Evolutionary conservation across 2,797 vertebrate species (phyloP), one percentile per base, ranked within the genome.

Genomic region (Bucorvus abyssinicus): DNA sequence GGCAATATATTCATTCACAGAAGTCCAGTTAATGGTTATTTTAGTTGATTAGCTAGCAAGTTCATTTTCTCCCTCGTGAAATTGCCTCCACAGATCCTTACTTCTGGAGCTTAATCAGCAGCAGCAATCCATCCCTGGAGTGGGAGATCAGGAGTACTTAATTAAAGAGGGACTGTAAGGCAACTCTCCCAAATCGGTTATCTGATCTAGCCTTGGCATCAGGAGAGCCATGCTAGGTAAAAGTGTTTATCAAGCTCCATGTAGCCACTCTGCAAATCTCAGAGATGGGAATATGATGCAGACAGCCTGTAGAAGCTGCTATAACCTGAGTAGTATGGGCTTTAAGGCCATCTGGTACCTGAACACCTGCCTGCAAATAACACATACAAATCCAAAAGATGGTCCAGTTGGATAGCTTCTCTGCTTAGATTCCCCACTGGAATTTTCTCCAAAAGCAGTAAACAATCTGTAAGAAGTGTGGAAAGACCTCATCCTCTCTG

Each of bases 321-420:
- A 93, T 96, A 96, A 96, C 95, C 94, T 95, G 96, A 90, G 96
- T 95, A 97, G 93, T 96, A 68, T 95, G 92, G 95, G 95, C 89
- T 97, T 96, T 96, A 95, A 97, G 97, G 96, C 97, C 97, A 97
- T 98, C 97, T 98, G 97, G 94, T 97, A 97, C 96, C 98, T 96
- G 96, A 97, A 97, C 97, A 98, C 97, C 97, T 97, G 97, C 97
- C 97, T 97, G 76, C 96, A 96, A 97, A 97, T 96, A 97, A 80
- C 89, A 96, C 93, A 80, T 95, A 95, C 96, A 88, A n/a, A 95
- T 97, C 93, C 95, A 96, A 97, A 92, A 89, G 86, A 74, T 95
- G 94, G 96, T 96, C 96, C 96, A 84, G 93, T 97, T 96, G 95
- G 95, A 96, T 27, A 89, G 95, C 81, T 93, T 95, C 90, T 93